These are phyloP conservation scores for Tinea semifulvella DNA, from an alignment of 2,888 invertebrate genomes.

Conservation along the genomic window DNA sequence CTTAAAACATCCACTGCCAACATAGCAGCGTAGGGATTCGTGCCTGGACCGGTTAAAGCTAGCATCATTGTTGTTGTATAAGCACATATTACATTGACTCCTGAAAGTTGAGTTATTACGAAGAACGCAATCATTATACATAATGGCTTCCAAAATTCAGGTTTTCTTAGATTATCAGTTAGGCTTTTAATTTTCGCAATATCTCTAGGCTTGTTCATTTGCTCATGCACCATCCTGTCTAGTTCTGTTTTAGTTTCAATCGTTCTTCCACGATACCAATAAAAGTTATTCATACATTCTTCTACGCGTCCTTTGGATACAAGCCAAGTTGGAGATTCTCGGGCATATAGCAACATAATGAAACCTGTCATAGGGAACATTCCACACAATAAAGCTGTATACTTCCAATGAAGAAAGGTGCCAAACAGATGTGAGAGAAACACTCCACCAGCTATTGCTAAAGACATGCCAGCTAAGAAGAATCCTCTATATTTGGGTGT, in stretches of 20 bases:
- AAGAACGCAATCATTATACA: slow-evolving; percentile 71
- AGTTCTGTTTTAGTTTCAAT: slow-evolving; percentile 56
- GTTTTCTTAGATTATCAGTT: slow-evolving; percentile 47
- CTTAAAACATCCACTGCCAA: slow-evolving; percentile 72
- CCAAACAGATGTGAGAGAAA: slow-evolving; percentile 73
- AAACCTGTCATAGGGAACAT: slow-evolving; percentile 61
- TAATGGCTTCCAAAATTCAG: slow-evolving; percentile 70
- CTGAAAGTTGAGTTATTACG: slow-evolving; percentile 72
- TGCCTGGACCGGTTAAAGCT: slow-evolving; percentile 49
- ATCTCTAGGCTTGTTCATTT: slow-evolving; percentile 35
- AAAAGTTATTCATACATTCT: slow-evolving; percentile 67
- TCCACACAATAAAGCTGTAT: slow-evolving; percentile 64
- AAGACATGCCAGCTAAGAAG: slow-evolving; percentile 68
- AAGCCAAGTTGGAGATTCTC: slow-evolving; percentile 77
- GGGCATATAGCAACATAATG: slow-evolving; percentile 64
- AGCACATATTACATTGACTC: slow-evolving; percentile 75
- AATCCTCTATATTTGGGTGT: slow-evolving; percentile 70
- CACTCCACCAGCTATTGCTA: slow-evolving; percentile 71
- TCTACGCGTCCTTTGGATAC: slow-evolving; percentile 65
- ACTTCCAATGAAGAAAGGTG: slow-evolving; percentile 68
- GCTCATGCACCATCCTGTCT: slow-evolving; percentile 51
- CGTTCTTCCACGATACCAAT: slow-evolving; percentile 68
- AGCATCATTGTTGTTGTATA: slow-evolving; percentile 74
- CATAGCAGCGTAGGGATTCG: slow-evolving; percentile 70
- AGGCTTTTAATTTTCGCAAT: slow-evolving; percentile 43